Evolutionary conservation across 2,113 vertebrate genomes (phyloP).

Genomic region (Laticauda colubrina): DNA sequence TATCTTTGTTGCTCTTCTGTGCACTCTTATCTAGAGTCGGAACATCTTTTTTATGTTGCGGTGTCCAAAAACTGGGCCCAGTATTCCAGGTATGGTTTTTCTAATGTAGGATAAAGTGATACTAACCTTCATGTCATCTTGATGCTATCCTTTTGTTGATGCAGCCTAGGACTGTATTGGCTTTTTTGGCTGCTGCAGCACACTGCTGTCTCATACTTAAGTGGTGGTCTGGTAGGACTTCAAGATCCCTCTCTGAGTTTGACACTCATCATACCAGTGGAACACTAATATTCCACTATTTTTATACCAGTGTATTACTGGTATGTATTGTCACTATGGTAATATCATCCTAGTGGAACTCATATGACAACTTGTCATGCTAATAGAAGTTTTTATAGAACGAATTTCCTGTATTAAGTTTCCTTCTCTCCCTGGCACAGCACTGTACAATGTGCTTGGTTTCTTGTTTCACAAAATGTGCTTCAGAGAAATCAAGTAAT

Average conservation of each 20-base stretch:
- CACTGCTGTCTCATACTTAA: not conserved
- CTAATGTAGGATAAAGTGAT: not conserved
- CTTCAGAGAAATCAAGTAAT: not conserved
- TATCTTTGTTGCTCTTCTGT: not conserved
- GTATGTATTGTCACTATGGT: too few species aligned
- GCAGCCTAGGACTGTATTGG: not conserved
- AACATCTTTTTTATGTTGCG: not conserved
- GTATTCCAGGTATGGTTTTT: not conserved
- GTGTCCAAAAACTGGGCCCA: not conserved
- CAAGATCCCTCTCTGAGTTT: too few species aligned
- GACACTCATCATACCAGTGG: too few species aligned
- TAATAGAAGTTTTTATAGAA: not conserved
- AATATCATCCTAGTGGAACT: not conserved
- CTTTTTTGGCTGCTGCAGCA: not conserved
- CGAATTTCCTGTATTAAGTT: not conserved
- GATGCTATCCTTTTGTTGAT: not conserved
- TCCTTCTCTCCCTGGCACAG: not conserved
- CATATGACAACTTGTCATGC: not conserved
- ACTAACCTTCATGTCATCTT: not conserved
- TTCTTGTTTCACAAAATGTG: not conserved
- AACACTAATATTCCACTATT: too few species aligned
- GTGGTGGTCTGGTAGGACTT: not conserved
- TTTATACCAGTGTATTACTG: too few species aligned
- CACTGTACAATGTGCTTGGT: not conserved
- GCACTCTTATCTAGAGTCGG: not conserved